These are phyloP conservation scores for Jaculus jaculus DNA, from an alignment of 2,113 vertebrate species.

Conservation along the genomic window DNA sequence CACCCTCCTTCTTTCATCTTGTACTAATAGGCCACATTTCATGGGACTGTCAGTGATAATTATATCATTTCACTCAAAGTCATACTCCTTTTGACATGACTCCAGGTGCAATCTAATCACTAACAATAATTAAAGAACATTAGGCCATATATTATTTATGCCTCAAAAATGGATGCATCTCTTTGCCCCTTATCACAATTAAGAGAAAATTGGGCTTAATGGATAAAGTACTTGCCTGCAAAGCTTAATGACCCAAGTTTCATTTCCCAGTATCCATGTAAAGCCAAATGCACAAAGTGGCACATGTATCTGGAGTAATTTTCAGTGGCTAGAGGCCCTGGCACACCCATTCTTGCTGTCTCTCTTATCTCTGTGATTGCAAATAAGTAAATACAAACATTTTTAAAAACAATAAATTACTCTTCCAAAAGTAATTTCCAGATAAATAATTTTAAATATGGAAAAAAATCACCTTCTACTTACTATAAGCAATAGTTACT, in stretches of 20 bases:
- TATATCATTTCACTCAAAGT: not conserved
- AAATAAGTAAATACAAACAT: no score
- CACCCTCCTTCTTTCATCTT: not conserved
- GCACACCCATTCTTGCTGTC: no score
- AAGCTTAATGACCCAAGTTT: no score
- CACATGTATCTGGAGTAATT: no score
- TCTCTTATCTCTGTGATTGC: no score
- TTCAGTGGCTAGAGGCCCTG: no score
- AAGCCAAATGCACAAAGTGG: no score
- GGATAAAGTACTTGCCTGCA: no score
- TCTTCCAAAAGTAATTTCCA: constrained; percentile 10
- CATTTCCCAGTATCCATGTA: no score
- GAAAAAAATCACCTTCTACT: no score
- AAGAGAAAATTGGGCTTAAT: no score
- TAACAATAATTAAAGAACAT: not conserved
- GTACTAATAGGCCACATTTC: not conserved
- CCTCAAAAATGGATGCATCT: not conserved
- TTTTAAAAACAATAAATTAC: not conserved
- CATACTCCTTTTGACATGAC: not conserved
- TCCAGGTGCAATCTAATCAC: not conserved
- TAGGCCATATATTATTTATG: not conserved
- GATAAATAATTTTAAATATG: not conserved
- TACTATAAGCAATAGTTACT: not conserved
- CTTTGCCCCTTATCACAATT: no score
- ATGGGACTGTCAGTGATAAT: not conserved